phyloP scores from a whole-genome alignment of 2,888 invertebrate genomes.

The Salticus scenicus region DNA sequence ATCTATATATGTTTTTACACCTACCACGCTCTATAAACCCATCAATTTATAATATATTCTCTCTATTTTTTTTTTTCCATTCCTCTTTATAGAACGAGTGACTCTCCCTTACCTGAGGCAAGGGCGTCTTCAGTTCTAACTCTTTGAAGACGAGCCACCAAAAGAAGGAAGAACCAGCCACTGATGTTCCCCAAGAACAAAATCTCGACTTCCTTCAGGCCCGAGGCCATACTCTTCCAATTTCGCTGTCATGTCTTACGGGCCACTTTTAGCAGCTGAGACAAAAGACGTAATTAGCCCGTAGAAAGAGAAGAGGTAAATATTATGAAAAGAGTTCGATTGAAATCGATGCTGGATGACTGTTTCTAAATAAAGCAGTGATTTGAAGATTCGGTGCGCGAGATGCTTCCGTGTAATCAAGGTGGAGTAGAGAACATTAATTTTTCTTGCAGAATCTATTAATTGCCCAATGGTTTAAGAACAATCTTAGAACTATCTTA shows the following conservation, averaged over 20 bases:
- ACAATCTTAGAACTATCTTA: not conserved
- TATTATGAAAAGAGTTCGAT: not conserved
- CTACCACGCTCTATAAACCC: slow-evolving; percentile 36
- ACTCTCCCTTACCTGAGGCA: slow-evolving; percentile 61
- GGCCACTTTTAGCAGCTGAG: not conserved
- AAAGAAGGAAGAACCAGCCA: slow-evolving; percentile 52
- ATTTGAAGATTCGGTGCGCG: not conserved
- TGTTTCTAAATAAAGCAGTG: slow-evolving; percentile 13
- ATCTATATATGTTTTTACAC: slow-evolving; percentile 49
- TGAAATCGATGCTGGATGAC: slow-evolving; percentile 3
- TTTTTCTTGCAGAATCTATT: not conserved
- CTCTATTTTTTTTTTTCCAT: slow-evolving; percentile 24
- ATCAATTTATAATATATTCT: slow-evolving; percentile 23
- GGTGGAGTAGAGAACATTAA: not conserved
- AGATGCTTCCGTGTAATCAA: slow-evolving; percentile 4
- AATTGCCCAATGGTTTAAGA: not conserved
- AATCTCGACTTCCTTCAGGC: slow-evolving; percentile 26
- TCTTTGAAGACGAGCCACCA: slow-evolving; percentile 33
- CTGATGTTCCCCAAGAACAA: slow-evolving; percentile 19
- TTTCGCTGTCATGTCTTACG: not conserved
- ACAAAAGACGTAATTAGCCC: slow-evolving; percentile 50
- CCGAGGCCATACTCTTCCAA: not conserved
- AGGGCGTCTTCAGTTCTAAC: slow-evolving; percentile 36
- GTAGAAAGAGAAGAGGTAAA: not conserved
- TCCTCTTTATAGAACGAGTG: slow-evolving; percentile 13